These are phyloP conservation scores for Embidobia sp. DNA, from an alignment of 2,888 invertebrate genomes.

Conservation along the genomic window DNA sequence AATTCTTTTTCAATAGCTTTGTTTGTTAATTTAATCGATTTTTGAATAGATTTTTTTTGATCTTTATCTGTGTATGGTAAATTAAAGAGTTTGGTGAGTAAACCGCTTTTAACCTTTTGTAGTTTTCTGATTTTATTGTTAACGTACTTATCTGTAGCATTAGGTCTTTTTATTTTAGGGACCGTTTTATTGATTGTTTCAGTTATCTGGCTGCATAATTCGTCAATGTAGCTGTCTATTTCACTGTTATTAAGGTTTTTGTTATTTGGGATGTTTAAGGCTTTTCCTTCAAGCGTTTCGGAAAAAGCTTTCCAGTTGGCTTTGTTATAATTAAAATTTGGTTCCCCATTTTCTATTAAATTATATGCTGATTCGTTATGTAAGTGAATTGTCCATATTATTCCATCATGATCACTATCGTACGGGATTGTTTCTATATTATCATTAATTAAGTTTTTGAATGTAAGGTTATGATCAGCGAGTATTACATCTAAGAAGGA, in stretches of 20 bases:
- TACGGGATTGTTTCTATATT: conserved; percentile 31
- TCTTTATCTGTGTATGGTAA: neutral
- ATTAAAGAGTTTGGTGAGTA: conserved; percentile 25
- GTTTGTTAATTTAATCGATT: neutral
- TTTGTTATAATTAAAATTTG: conserved; percentile 28
- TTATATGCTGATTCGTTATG: too few relatives aligned
- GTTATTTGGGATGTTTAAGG: too few relatives aligned
- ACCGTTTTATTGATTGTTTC: conserved; percentile 10
- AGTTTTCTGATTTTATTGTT: conserved; percentile 26
- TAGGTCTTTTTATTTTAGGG: neutral
- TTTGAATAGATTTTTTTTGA: neutral
- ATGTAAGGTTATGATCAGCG: conserved; percentile 16
- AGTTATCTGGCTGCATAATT: neutral
- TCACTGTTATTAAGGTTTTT: conserved; percentile 5
- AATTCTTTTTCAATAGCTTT: conserved; percentile 17
- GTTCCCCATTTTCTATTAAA: too few relatives aligned
- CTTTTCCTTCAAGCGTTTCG: neutral
- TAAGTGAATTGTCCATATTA: neutral
- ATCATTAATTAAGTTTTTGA: neutral
- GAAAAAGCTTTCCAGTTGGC: conserved; percentile 42
- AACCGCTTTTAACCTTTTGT: conserved; percentile 5
- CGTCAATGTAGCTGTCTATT: conserved; percentile 1
- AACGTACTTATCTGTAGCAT: conserved; percentile 17
- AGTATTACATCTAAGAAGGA: conserved; percentile 42
- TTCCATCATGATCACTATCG: conserved; percentile 46